A percentile compares a stretch with the other conserved stretches of the same genome.
Evolutionary conservation across 2,888 invertebrate genomes (phyloP).

Genomic region (Sinhomidia bicolor): DNA sequence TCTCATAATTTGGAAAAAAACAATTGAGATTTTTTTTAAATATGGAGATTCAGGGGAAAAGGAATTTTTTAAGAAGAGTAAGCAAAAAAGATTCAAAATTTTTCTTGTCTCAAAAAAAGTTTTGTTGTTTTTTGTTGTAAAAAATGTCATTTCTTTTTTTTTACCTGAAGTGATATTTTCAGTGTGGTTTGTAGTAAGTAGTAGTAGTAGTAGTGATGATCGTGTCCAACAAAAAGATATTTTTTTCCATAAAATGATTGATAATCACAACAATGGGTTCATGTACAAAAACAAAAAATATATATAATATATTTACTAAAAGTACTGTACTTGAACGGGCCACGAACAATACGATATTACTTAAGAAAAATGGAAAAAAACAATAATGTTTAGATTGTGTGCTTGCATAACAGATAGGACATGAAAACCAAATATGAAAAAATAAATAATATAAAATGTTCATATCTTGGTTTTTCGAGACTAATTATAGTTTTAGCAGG

Average conservation of each 20-base stretch:
- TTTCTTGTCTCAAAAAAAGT: neutral
- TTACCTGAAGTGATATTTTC: neutral
- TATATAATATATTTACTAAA: too few relatives aligned
- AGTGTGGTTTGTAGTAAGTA: neutral
- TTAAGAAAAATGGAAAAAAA: neutral
- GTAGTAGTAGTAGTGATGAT: neutral
- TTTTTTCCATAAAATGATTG: neutral
- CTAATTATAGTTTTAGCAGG: conserved; percentile 1
- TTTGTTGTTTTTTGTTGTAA: neutral
- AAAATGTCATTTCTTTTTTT: neutral
- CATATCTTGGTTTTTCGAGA: neutral
- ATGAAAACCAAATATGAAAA: neutral
- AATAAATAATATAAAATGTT: neutral
- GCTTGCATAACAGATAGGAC: neutral
- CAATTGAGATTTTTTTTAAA: neutral
- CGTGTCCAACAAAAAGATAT: neutral
- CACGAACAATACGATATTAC: conserved; percentile 1
- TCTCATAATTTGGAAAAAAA: neutral
- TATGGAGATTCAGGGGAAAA: neutral
- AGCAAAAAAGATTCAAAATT: too few relatives aligned
- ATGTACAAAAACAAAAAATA: neutral
- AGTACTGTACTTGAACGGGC: neutral
- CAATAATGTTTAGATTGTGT: neutral
- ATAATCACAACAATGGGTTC: conserved; percentile 17
- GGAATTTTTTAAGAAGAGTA: neutral